These are phyloP conservation scores for Idris sp. DNA, from an alignment of 1,140 invertebrate species.

Conservation along the genomic window DNA sequence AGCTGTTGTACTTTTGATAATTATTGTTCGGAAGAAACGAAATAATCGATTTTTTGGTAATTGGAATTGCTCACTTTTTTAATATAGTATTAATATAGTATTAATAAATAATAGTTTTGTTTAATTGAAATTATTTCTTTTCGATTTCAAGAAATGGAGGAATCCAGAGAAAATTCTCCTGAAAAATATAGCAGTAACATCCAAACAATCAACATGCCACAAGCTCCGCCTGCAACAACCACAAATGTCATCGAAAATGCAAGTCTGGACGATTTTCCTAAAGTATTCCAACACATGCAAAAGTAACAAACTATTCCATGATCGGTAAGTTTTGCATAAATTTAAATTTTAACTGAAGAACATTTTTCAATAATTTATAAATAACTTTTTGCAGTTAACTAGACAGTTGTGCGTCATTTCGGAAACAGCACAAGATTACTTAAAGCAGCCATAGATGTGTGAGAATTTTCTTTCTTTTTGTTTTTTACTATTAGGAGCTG, in stretches of 20 bases:
- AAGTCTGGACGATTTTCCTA: slow-evolving; percentile 75
- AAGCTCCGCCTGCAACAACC: slow-evolving; percentile 25
- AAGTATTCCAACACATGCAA: slow-evolving; percentile 74
- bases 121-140: too few relatives aligned
- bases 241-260: slow-evolving; percentile 68
- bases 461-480: too few relatives aligned
- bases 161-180: too few relatives aligned
- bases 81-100: background rate
- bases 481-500: slow-evolving; percentile 1
- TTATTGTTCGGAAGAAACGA: too few relatives aligned
- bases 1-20: slow-evolving; percentile 68
- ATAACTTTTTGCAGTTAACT: slow-evolving; percentile 25
- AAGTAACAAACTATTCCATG: slow-evolving; percentile 24
- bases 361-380: too few relatives aligned
- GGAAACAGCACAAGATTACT: slow-evolving; percentile 6
- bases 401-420: slow-evolving; percentile 7
- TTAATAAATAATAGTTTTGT: too few relatives aligned
- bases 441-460: too few relatives aligned
- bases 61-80: too few relatives aligned
- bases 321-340: slow-evolving; percentile 15
- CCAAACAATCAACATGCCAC: slow-evolving; percentile 45
- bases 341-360: background rate
- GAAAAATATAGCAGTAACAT: slow-evolving; percentile 39
- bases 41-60: too few relatives aligned
- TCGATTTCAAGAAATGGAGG: too few relatives aligned